Base-by-base conservation (phyloP, 1,140 invertebrate genomes). In the Pantala flavescens region DNA sequence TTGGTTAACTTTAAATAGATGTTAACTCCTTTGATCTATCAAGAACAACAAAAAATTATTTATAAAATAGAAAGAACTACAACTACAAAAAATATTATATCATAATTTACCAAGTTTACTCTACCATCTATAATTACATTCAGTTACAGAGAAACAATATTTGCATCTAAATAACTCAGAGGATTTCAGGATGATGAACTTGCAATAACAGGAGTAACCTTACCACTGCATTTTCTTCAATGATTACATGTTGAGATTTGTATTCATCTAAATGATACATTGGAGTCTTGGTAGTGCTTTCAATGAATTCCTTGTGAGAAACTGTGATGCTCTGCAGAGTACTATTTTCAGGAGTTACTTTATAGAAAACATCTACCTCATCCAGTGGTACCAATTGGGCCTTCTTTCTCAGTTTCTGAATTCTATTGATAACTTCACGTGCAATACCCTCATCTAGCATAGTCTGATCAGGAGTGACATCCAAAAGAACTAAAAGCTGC, bases 401-500 rank as follows among this genome's bases (percentile, higher is more conserved):
- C 82, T 97, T 96, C 83, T 99, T 99, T n/a, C 98, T 86, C 0
- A 99, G 84, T 84, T 98, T 98, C 81, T 99, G 98, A 55, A 99
- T 88, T 70, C 97, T 88, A 82, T 99, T 99, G 28, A 98, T 95
- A 11, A 99, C 90, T 85, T 99, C 98, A 75, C 98, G 86, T 0
- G 95, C 93, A 75, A 92, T 85, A 28, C 95, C 95, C 87, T 99
- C 97, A 81, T 97, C 91, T 75, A 94, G 84, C 91, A 98, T 92
- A 2, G 89, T 88, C 78, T 94, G 90, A 83, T 97, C 95, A 0
- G 93, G 90, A 0, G 90, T 91, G 63, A 92, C 85, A 80, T 93
- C 91, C 74, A 94, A 79, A 23, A 95, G 80, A 76, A 95, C 89
- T 42, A 95, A 81, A n/a, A 94, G 75, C 78, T 80, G 74, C 28